Base-by-base conservation (phyloP, 2,113 vertebrate genomes). In the Dryoscopus gambensis region DNA sequence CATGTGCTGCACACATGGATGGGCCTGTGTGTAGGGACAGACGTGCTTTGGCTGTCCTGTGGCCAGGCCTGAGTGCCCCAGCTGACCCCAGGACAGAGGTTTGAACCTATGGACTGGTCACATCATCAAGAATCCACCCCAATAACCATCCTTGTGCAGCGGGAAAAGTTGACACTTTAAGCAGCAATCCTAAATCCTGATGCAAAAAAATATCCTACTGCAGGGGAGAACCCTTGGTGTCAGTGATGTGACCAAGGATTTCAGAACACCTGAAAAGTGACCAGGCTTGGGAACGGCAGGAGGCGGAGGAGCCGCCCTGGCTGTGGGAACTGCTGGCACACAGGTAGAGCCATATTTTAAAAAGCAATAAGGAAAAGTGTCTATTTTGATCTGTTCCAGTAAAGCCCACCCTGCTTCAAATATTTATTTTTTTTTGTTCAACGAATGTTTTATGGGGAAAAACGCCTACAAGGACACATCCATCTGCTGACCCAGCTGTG, bases 401-500 rank as follows among this genome's bases (percentile, higher is more conserved):
- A 71, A 96, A 89, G 57, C 46, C 90, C 81, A 95, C 94, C 91
- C 89, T 74, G 64, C 73, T 89, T 76, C 84, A 89, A 96, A 93
- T 60, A 46, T 69, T 37, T 22, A 6, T 50, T 89, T 95, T n/a
- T 60, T 89, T 44, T 94, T 86, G 70, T 84, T 52, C 83, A 71
- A 71, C 57, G 65, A 90, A 90, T 89, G 69, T 95, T 96, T 97
- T 96, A 93, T 76, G 90, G 85, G 86, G 81, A 50, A 93, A 84
- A 93, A 96, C 62, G 87, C 95, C 96, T 93, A 96, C 93, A 94
- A 93, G 92, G 47, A 96, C 94, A 97, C 94, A 93, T 91, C 97
- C 96, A 96, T 97, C 97, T 97, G 96, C 95, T 97, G 87, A 91
- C 94, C 93, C 94, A 93, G 97, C 96, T 96, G 97, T 93, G 94